These are phyloP conservation scores for Cygnus buccinator DNA, from an alignment of 2,113 vertebrate genomes.

Conservation along the genomic window DNA sequence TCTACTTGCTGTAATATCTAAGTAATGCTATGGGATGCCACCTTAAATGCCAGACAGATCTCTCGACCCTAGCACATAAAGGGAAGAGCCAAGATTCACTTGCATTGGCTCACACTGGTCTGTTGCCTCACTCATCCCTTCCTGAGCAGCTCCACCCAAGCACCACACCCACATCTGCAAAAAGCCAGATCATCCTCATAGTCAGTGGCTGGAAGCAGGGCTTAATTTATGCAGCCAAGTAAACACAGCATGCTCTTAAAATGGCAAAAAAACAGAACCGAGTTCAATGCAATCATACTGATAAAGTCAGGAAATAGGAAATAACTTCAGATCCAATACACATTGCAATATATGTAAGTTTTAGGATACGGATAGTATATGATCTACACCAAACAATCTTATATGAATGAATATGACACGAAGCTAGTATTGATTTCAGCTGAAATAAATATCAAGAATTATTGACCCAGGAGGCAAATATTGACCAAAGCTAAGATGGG, in stretches of 20 bases:
- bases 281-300: not conserved
- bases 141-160: constrained; percentile 43
- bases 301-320: not conserved
- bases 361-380: not conserved
- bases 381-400: not conserved
- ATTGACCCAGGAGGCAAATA: not conserved
- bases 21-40: not conserved
- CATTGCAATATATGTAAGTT: not conserved
- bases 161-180: constrained; percentile 18
- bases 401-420: not conserved
- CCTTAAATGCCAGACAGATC: not conserved
- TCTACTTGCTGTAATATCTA: not conserved
- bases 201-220: not conserved
- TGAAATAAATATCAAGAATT: not conserved
- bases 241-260: not conserved
- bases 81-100: not conserved
- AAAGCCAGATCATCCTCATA: not conserved
- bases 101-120: not conserved
- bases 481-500: not conserved
- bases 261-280: not conserved
- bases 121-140: constrained; percentile 4
- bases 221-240: not conserved
- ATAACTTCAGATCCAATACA: not conserved
- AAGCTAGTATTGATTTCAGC: not conserved
- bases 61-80: not conserved